A percentile compares a stretch with the other conserved stretches of the same genome.
Evolutionary conservation across 2,888 invertebrate species (phyloP).

Genomic region (Harpagoxenus sublaevis): DNA sequence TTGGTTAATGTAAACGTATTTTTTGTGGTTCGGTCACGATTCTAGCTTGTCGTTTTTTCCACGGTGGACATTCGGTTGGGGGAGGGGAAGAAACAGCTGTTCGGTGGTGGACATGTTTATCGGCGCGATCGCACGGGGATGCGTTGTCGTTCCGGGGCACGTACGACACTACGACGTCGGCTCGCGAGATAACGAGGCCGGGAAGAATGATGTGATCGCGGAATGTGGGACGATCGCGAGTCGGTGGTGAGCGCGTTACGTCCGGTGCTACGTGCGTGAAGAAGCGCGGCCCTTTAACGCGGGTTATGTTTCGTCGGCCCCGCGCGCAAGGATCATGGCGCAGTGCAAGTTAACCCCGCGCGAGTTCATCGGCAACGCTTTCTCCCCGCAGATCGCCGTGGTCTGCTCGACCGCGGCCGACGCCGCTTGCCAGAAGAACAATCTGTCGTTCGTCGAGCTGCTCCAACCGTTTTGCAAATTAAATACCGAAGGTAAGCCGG

Average conservation of each 20-base stretch:
- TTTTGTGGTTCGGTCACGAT: too few species aligned
- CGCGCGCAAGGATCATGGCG: constrained; percentile 85
- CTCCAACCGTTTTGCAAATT: constrained; percentile 95
- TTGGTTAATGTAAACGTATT: too few species aligned
- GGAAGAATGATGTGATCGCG: constrained; percentile 53
- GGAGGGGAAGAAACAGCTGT: constrained; percentile 68
- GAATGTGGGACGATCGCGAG: constrained; percentile 34
- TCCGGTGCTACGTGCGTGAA: constrained; percentile 2
- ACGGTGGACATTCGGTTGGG: too few species aligned
- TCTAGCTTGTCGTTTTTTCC: too few species aligned
- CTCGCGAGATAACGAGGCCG: constrained; percentile 52
- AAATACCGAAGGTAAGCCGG: constrained; percentile 90
- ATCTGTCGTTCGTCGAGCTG: constrained; percentile 95
- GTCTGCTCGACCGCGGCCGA: constrained; percentile 94
- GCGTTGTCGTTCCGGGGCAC: constrained; percentile 36
- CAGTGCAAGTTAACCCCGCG: constrained; percentile 91
- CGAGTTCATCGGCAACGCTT: constrained; percentile 96
- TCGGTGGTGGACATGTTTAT: constrained; percentile 71
- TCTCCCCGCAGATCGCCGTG: constrained; percentile 96
- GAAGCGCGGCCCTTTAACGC: background rate
- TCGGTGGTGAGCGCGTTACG: constrained; percentile 24
- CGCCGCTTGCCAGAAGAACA: constrained; percentile 95
- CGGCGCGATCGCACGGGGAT: constrained; percentile 35
- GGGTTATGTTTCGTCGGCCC: constrained; percentile 21
- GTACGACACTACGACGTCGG: constrained; percentile 39